Evolutionary conservation across 2,888 invertebrate genomes (phyloP), one percentile per base, ranked within the genome.

Genomic region (Spilarctia lutea): DNA sequence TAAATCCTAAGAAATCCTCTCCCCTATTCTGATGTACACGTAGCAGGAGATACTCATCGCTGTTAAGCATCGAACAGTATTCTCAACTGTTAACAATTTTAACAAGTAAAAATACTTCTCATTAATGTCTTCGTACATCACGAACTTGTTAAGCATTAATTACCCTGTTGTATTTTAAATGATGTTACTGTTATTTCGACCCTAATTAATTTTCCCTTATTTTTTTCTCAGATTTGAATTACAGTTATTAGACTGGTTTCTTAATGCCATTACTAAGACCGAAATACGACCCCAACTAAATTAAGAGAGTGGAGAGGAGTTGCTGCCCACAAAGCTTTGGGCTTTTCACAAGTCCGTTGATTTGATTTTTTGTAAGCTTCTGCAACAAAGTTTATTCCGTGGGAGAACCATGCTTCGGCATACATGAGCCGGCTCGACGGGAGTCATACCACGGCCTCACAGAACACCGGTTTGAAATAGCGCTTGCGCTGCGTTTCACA

Each of bases 1-100:
- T 92, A 93, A 93, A 93, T 92, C 91, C 91, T 90, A 87, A 87
- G 85, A 87, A 86, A 88, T 84, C 83, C 81, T 83, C 88, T 89
- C 87, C 88, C 87, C 84, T 83, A 80, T 86, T 85, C 72, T 85
- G 83, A 81, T 78, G 79, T 77, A 77, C 78, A 78, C 83, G 76
- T 81, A 81, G 81, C 81, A 71, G 68, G 74, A 67, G 78, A 75
- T 81, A 79, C 74, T 63, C 74, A 82, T 81, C 82, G 73, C 76
- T 79, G 79, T 79, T 79, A 82, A 81, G 66, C 79, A 80, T 60
- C 56, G 42, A 65, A 42, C 4, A 33, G 45, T n/a, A 48, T n/a
- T 18, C 27, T 35, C 35, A 45, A 27, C 42, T 71, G 39, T 71
- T 42, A 4, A 20, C 24, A 16, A 60, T 56, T 18, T 18, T 1